Evolutionary conservation across 2,797 vertebrate genomes (phyloP), one percentile per base, ranked within the genome.

Genomic region (Cyprinella venusta): DNA sequence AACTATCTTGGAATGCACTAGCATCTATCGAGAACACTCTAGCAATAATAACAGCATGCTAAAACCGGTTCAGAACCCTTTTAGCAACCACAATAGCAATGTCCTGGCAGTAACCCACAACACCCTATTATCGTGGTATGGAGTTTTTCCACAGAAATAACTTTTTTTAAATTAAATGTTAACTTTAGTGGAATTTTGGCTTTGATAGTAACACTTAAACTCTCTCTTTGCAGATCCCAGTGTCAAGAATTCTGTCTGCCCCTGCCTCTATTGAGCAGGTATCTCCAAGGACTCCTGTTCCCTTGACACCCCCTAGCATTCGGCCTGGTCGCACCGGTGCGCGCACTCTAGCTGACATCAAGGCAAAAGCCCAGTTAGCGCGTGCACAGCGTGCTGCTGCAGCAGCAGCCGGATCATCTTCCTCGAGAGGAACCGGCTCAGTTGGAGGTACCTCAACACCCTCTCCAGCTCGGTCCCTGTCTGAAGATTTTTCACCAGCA

Each of bases 331-430:
- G 97, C 80, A 97, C 96, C 0, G 97, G 97, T 75, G 97, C 97
- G 89, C 95, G 98, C 83, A 99, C 98, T 61, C 89, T 99, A 90
- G 98, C 98, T 5, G 98, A 99, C 93, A 98, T 99, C 94, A 99
- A 99, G 93, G 98, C 97, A 30, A 96, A 97, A 93, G 98, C 98
- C 68, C 97, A 98, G 86, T 94, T 97, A 42, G 97, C 97, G 81
- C 94, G 96, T 89, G 97, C 97, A 3, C 96, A 97, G 92, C 93
- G 96, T 80, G 97, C 96, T 8, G 97, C 96, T 0, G 95, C 95
- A 0, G 95, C 94, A 0, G 95, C 95, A 0, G 92, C 93, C 0
- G 89, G 92, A 0, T 89, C 94, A 0, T 85, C 94, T 7, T 92
- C 94, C 42, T 94, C 94, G 2, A 90, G 92, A 10, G 96, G 96